Conservation (phyloP, 2,888 invertebrate species). For the Heliconius aoede region DNA sequence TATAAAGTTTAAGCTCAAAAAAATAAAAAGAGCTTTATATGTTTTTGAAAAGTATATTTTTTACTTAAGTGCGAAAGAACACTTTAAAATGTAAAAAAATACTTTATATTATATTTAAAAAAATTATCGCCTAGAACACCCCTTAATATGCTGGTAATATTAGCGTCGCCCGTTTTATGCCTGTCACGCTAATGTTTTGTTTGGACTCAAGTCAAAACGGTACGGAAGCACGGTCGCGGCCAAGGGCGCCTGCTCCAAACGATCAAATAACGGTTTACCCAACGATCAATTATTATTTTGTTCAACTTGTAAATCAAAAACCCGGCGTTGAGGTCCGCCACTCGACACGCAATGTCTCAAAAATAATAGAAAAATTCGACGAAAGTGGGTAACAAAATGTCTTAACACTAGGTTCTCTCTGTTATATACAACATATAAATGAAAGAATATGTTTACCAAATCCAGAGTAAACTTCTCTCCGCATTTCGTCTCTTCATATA, state of each 20-base stretch:
- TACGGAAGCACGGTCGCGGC: conserved; percentile 55
- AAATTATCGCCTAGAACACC: not conserved
- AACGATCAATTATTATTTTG: conserved; percentile 1
- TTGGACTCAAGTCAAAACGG: conserved; percentile 64
- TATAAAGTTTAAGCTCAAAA: too few species aligned
- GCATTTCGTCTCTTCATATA: not conserved
- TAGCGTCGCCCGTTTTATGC: conserved; percentile 25
- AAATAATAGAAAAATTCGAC: not conserved
- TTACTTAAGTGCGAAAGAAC: too few species aligned
- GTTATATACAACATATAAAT: too few species aligned
- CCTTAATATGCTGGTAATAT: conserved; percentile 16
- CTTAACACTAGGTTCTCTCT: too few species aligned
- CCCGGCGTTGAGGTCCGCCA: too few species aligned
- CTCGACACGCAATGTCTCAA: too few species aligned
- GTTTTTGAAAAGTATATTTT: too few species aligned
- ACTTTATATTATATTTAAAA: not conserved
- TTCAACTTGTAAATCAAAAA: not conserved
- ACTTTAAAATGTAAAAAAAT: too few species aligned
- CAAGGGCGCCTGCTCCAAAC: conserved; percentile 60
- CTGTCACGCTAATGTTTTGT: conserved; percentile 49
- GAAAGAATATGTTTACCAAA: not conserved
- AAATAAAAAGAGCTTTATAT: too few species aligned
- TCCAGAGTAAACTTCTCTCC: not conserved
- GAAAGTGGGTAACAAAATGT: too few species aligned
- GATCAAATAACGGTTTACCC: conserved; percentile 45